phyloP scores from a whole-genome alignment of 2,113 vertebrate species.

The Ondatra zibethicus region DNA sequence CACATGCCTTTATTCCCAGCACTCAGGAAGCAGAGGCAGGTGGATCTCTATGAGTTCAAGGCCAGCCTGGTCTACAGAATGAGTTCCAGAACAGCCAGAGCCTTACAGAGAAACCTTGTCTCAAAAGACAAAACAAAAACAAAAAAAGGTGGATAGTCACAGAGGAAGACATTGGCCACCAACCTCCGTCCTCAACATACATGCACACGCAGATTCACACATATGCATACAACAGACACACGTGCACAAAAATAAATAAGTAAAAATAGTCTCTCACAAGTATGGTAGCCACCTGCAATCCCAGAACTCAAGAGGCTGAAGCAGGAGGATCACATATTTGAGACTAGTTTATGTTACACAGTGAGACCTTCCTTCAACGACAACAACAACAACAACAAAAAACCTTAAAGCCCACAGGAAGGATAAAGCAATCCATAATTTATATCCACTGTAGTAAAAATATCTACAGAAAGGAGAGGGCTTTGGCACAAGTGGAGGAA shows the following conservation, averaged over 20 bases:
- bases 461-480: background rate
- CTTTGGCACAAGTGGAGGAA: background rate
- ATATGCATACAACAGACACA: background rate
- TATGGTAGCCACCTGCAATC: background rate
- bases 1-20: too few species aligned
- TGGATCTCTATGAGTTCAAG: too few species aligned
- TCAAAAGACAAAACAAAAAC: too few species aligned
- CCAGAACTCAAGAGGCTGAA: background rate
- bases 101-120: too few species aligned
- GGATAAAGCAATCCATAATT: conserved; percentile 44
- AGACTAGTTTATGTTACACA: background rate
- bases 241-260: background rate
- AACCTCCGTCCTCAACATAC: background rate
- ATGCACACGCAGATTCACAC: background rate
- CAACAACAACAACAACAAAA: background rate
- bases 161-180: background rate
- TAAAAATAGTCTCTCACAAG: background rate
- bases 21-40: too few species aligned
- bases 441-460: background rate
- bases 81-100: too few species aligned
- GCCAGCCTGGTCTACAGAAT: too few species aligned
- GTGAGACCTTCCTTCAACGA: background rate
- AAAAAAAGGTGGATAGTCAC: background rate
- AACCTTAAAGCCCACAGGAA: conserved; percentile 3
- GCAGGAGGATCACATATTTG: background rate